phyloP scores from a whole-genome alignment of 2,113 vertebrate species.

The Phylloscopus whistleri region DNA sequence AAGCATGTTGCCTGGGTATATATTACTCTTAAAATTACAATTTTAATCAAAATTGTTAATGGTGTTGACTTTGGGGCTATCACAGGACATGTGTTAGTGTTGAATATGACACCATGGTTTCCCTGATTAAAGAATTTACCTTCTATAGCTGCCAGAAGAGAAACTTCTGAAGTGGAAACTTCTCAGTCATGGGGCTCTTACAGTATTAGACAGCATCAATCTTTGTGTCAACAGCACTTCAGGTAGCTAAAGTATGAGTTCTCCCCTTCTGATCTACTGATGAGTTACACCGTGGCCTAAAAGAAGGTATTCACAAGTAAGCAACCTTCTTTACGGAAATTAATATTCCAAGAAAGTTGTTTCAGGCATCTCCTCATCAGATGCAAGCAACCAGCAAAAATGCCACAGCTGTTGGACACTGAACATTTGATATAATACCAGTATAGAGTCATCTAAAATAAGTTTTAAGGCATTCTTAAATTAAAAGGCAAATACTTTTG shows the following conservation, averaged over 20 bases:
- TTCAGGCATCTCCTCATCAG: constrained; percentile 24
- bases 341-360: constrained; percentile 49
- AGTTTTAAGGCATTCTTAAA: constrained; percentile 32
- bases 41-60: neutral
- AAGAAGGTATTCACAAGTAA: constrained; percentile 29
- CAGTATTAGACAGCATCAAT: constrained; percentile 42
- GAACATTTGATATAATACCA: neutral
- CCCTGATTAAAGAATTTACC: constrained; percentile 29
- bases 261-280: neutral
- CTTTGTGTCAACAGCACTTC: constrained; percentile 43
- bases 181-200: neutral
- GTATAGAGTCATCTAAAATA: neutral
- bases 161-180: neutral
- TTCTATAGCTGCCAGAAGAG: neutral
- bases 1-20: neutral
- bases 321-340: constrained; percentile 42
- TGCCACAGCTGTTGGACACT: neutral
- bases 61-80: constrained; percentile 10
- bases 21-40: neutral
- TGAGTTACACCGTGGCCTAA: constrained; percentile 39
- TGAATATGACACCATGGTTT: constrained; percentile 36
- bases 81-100: constrained; percentile 27
- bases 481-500: constrained; percentile 35
- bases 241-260: neutral
- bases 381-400: neutral